A percentile compares a stretch with the other conserved stretches of the same genome.
Conservation (phyloP, 2,113 vertebrate genomes). For the Ameiurus melas region DNA sequence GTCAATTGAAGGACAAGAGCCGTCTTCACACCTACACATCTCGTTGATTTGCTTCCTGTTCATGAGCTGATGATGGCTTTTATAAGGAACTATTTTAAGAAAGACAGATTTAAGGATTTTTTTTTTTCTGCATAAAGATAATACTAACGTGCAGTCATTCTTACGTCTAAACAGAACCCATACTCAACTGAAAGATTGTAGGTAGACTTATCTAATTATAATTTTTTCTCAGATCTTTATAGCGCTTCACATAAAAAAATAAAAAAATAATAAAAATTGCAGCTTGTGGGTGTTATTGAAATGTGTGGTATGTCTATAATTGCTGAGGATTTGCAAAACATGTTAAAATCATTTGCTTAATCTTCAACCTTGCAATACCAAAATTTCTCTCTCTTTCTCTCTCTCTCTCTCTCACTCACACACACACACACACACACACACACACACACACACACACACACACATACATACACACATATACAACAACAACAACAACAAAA, state of each 20-base stretch:
- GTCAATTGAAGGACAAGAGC: conserved; percentile 43
- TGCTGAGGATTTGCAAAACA: conserved; percentile 39
- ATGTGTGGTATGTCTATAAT: conserved; percentile 51
- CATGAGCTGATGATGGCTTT: background rate
- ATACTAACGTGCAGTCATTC: background rate
- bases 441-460: conserved; percentile 14
- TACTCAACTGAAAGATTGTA: background rate
- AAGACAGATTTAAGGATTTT: background rate
- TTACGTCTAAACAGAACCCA: background rate
- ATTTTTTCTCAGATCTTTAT: conserved; percentile 34
- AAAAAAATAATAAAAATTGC: background rate
- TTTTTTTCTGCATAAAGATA: background rate
- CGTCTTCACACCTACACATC: background rate
- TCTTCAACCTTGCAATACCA: conserved; percentile 49
- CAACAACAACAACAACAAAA: background rate
- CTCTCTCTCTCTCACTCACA: too few species aligned
- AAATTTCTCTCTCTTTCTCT: background rate
- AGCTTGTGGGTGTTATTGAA: conserved; percentile 41
- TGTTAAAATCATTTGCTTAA: conserved; percentile 39
- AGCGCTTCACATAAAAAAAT: background rate
- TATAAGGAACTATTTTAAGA: background rate
- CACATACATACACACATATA: conserved; percentile 9
- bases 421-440: background rate
- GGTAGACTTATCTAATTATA: conserved; percentile 7
- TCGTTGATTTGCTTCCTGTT: background rate